Base-by-base conservation (phyloP, 92 coral and sea anemone genomes). In the Parazoanthus darwini region DNA sequence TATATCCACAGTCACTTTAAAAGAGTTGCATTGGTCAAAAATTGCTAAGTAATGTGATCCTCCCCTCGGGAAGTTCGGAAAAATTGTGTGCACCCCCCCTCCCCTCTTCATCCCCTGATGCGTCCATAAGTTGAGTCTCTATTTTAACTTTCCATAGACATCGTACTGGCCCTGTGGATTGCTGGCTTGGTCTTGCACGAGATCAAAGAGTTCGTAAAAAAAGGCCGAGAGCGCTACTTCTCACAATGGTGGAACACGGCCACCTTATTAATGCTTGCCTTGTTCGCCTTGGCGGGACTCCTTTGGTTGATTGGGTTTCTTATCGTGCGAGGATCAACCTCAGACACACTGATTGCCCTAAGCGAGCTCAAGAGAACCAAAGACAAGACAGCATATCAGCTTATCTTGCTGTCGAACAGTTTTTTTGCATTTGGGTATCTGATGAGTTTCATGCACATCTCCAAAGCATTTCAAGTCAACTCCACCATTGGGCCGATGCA, bases 191-290 rank as follows among this genome's bases (percentile, higher is more conserved):
- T 88, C 23, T 74, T 95, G 63, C 90, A 95, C 76, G 98, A 95
- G 82, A 13, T 82, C 4, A 89, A 88, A 77, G 98, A 95, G 81
- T 59, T 89, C 23, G 48, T 90, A 54, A 87, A 91, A 18, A 94
- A 91, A 38, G 93, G 93, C 9, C 86, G 91, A 46, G 86, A 89
- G 75, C 94, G 95, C 58, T 95, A 95, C 88, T 86, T 95, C 68
- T 86, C 92, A 5, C 96, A 95, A 44, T 95, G 96, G 96, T 95
- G 98, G 98, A 95, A 95, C 87, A 85, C 86, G 66, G 91, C 93
- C 5, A 92, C 96, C 6, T 70, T 93, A n/a, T 39, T 91, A 6
- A 95, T 95, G 98, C 89, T 95, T 0, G 51, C 50, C 26, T 59
- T 92, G 80, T 94, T 95, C 44, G 75, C 92, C 22, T 54, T 91